These are phyloP conservation scores for Scaptomyza parva DNA, from an alignment of 2,888 invertebrate species.

Conservation along the genomic window DNA sequence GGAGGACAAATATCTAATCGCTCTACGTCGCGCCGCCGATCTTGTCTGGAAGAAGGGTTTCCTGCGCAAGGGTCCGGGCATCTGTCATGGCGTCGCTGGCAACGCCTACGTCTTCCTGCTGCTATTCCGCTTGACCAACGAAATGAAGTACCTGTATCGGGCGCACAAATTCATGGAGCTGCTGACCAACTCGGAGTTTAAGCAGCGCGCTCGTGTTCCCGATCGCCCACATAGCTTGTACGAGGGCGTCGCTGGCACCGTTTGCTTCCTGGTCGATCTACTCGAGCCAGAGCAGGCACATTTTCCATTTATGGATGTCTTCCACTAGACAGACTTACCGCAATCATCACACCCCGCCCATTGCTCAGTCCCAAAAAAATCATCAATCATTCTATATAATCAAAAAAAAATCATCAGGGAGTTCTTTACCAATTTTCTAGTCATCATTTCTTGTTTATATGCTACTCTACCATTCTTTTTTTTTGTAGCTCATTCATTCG, in stretches of 20 bases:
- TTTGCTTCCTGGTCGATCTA: conserved; percentile 92
- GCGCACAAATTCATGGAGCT: conserved; percentile 92
- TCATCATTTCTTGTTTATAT: conserved; percentile 46
- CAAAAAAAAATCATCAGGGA: conserved; percentile 50
- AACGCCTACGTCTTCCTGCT: conserved; percentile 93
- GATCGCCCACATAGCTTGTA: conserved; percentile 92
- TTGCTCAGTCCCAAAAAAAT: background rate
- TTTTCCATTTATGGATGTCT: conserved; percentile 93
- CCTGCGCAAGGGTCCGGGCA: conserved; percentile 93
- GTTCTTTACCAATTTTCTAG: conserved; percentile 53
- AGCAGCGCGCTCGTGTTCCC: conserved; percentile 89
- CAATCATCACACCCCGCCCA: background rate
- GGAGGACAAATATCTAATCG: conserved; percentile 89
- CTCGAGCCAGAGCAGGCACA: conserved; percentile 89
- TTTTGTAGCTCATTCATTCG: background rate
- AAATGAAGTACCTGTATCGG: conserved; percentile 89
- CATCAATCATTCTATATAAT: background rate
- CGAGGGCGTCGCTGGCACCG: conserved; percentile 94
- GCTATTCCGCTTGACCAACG: conserved; percentile 90
- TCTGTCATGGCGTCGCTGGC: conserved; percentile 95
- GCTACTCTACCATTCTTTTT: background rate
- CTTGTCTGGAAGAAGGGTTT: conserved; percentile 93
- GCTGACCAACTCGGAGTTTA: conserved; percentile 88
- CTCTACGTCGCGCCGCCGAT: conserved; percentile 89
- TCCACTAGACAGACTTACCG: conserved; percentile 70